A percentile compares a stretch with the other conserved stretches of the same genome.
Conservation (phyloP, 2,888 invertebrate species). For the Cephus nigrinus region DNA sequence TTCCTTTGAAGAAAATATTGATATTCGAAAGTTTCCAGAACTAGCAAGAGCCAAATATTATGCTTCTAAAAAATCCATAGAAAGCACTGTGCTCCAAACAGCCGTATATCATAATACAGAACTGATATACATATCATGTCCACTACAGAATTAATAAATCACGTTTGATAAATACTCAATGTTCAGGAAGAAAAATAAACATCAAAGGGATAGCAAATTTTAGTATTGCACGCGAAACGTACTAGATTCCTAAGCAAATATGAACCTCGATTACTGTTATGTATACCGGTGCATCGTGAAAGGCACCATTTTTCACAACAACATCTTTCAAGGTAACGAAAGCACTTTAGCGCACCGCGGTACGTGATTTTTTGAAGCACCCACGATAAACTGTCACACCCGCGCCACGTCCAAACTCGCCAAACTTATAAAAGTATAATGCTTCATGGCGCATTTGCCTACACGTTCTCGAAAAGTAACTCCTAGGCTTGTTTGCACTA, state of each 20-base stretch:
- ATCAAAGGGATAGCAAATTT: background rate
- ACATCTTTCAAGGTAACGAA: background rate
- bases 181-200: background rate
- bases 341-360: background rate
- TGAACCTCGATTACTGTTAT: background rate
- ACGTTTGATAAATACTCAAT: background rate
- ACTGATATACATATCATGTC: background rate
- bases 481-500: background rate
- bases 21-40: background rate
- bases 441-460: background rate
- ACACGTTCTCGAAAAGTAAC: background rate
- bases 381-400: background rate
- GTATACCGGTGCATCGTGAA: background rate
- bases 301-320: background rate
- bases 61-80: background rate
- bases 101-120: background rate
- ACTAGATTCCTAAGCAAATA: background rate
- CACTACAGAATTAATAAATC: background rate
- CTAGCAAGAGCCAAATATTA: background rate
- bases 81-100: background rate
- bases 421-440: background rate
- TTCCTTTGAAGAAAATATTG: constrained; percentile 3
- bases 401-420: background rate
- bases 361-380: background rate
- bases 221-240: background rate